Percentiles rank a stretch among this genome's conserved stretches.
These are phyloP conservation scores for Lycorma delicatula DNA, from an alignment of 1,140 invertebrate genomes.

Conservation along the genomic window DNA sequence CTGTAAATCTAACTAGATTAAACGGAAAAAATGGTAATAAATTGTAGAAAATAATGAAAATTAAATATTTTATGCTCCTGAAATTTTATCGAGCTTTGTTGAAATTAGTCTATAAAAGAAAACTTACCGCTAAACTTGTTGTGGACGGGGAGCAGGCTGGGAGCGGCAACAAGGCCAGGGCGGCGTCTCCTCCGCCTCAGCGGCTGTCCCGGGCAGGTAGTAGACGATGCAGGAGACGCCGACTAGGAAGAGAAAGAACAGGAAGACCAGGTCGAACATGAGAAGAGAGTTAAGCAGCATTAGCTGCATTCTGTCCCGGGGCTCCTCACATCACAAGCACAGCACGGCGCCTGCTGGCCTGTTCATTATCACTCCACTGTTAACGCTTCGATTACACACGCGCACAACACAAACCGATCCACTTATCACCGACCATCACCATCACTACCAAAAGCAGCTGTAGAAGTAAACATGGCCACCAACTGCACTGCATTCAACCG, in stretches of 20 bases:
- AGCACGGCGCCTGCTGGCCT: not conserved
- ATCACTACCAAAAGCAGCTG: not conserved
- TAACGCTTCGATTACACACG: not conserved
- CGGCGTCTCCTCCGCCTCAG: conserved; percentile 16
- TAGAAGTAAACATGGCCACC: too few species aligned
- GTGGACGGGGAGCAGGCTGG: conserved; percentile 2
- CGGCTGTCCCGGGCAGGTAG: conserved; percentile 49
- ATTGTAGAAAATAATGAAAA: too few species aligned
- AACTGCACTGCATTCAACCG: too few species aligned
- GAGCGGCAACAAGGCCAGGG: conserved; percentile 7
- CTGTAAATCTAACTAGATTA: too few species aligned
- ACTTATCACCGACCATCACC: not conserved
- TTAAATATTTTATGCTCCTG: too few species aligned
- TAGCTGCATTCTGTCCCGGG: conserved; percentile 51
- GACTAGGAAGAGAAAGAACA: conserved; percentile 74
- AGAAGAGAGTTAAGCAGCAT: conserved; percentile 73
- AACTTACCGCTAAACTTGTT: conserved; percentile 16
- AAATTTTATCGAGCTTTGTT: too few species aligned
- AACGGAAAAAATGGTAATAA: too few species aligned
- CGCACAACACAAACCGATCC: not conserved
- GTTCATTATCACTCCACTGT: not conserved
- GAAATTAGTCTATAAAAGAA: too few species aligned
- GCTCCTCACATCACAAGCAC: conserved; percentile 6
- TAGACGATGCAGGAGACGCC: conserved; percentile 70
- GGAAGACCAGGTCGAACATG: conserved; percentile 78